Conservation (phyloP, 2,888 invertebrate species). For the Philereme transversata region DNA sequence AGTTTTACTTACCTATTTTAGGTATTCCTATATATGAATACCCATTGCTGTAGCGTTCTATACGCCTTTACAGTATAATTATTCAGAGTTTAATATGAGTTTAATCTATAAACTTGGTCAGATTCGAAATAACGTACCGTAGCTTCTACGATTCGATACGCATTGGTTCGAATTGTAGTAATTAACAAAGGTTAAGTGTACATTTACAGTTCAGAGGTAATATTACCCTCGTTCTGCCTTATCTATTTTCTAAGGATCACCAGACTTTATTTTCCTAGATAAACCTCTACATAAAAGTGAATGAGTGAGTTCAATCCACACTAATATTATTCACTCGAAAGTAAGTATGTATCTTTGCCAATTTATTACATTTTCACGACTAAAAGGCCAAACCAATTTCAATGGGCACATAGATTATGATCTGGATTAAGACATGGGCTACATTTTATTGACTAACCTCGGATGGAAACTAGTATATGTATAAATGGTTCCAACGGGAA, state of each 20-base stretch:
- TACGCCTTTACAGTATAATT: neutral
- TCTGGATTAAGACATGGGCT: too few species aligned
- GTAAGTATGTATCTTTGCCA: too few species aligned
- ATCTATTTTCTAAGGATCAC: slow-evolving; percentile 2
- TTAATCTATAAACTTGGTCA: slow-evolving; percentile 4
- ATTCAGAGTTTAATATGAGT: slow-evolving; percentile 4
- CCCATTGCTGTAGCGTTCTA: too few species aligned
- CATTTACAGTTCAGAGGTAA: slow-evolving; percentile 31
- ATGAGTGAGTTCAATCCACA: neutral
- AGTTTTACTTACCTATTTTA: too few species aligned
- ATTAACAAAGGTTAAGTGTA: slow-evolving; percentile 26
- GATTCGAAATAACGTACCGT: slow-evolving; percentile 8
- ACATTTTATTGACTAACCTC: too few species aligned
- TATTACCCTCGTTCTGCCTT: slow-evolving; percentile 17
- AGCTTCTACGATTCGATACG: slow-evolving; percentile 31
- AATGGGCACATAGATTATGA: too few species aligned
- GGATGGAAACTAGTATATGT: too few species aligned
- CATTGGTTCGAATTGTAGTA: slow-evolving; percentile 28
- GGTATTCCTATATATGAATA: too few species aligned
- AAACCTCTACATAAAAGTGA: neutral
- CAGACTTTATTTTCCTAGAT: slow-evolving; percentile 1
- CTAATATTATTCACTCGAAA: neutral
- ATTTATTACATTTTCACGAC: too few species aligned
- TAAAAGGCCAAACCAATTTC: too few species aligned
- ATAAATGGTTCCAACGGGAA: too few species aligned